Percentiles rank a stretch among this genome's conserved stretches.
Conservation (phyloP, 2,797 vertebrate genomes). For the Acrossocheilus fasciatus region DNA sequence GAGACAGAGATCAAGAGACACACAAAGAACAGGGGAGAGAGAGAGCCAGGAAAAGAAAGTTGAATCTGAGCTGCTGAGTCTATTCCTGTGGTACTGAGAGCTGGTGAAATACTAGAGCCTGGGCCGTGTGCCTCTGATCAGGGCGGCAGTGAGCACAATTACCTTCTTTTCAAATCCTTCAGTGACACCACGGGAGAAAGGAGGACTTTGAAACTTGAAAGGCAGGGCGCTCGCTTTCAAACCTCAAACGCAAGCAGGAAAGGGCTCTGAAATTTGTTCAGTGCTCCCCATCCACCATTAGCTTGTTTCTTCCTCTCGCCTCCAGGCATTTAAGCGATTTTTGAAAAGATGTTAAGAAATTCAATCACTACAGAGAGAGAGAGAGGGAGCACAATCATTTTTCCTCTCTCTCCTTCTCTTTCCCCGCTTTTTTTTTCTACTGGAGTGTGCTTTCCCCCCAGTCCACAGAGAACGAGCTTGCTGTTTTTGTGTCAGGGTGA, state of each 20-base stretch:
- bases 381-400: constrained; percentile 68
- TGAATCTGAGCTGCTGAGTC: constrained; percentile 89
- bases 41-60: constrained; percentile 49
- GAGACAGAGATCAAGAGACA: constrained; percentile 40
- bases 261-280: constrained; percentile 99
- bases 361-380: constrained; percentile 99
- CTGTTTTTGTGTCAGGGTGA: constrained; percentile 96
- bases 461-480: constrained; percentile 95
- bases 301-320: constrained; percentile 99
- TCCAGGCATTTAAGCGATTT: constrained; percentile 99
- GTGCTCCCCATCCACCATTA: constrained; percentile 99
- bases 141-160: constrained; percentile 99
- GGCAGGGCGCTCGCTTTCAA: constrained; percentile 99
- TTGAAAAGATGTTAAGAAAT: constrained; percentile 99
- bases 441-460: constrained; percentile 88
- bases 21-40: constrained; percentile 22
- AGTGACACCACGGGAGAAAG: constrained; percentile 99
- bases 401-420: constrained; percentile 31
- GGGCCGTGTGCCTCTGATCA: constrained; percentile 99
- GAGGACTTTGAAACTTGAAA: constrained; percentile 99
- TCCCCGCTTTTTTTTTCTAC: constrained; percentile 31
- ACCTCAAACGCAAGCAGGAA: constrained; percentile 99
- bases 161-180: constrained; percentile 99
- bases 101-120: constrained; percentile 99
- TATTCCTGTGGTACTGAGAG: constrained; percentile 97